phyloP scores from a whole-genome alignment of 2,113 vertebrate genomes.

The Colinus virginianus region DNA sequence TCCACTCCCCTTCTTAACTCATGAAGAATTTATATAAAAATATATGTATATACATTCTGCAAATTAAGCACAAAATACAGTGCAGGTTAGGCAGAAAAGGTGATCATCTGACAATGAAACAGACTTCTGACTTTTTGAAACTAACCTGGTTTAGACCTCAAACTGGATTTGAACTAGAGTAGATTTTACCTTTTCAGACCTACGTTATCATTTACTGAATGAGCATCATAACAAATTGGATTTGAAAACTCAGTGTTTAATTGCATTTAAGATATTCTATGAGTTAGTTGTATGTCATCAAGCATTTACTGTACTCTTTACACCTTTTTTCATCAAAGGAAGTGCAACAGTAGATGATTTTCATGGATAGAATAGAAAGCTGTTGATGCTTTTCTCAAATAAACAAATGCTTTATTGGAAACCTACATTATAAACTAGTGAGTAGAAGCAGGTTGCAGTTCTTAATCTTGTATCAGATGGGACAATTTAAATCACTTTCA shows the following conservation, averaged over 20 bases:
- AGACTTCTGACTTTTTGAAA: not conserved
- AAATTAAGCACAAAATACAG: not conserved
- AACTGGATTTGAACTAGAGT: not conserved
- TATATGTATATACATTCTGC: not conserved
- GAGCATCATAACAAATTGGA: not conserved
- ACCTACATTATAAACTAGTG: not conserved
- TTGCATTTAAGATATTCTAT: not conserved
- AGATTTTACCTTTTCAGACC: not conserved
- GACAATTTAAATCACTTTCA: not conserved
- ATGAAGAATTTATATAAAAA: not conserved
- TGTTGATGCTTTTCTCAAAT: not conserved
- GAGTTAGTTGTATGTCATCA: fast-evolving
- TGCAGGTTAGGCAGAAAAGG: not conserved
- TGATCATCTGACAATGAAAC: not conserved
- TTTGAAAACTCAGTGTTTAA: not conserved
- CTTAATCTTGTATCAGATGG: not conserved
- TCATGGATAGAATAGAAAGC: not conserved
- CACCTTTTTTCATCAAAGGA: not conserved
- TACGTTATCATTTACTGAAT: not conserved
- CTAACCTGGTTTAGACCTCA: not conserved
- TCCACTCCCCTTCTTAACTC: not conserved
- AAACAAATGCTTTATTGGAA: not conserved
- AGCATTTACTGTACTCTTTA: not conserved
- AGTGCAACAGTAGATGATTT: not conserved
- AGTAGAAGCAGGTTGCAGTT: not conserved